phyloP scores from a whole-genome alignment of 1,140 invertebrate genomes.

The Ips nitidus region DNA sequence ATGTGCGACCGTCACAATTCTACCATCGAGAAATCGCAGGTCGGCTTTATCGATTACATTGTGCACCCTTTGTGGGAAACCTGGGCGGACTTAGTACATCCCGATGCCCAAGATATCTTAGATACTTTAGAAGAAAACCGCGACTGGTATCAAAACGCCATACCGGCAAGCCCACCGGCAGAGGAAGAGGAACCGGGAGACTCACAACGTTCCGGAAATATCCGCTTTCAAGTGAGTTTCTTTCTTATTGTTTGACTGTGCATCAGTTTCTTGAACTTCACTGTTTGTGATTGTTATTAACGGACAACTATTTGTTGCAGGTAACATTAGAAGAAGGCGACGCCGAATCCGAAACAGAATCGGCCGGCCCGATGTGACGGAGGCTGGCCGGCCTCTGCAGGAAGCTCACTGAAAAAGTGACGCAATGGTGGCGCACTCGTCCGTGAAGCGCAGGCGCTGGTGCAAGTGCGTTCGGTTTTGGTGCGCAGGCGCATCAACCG shows the following conservation, averaged over 20 bases:
- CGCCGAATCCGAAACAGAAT: slow-evolving; percentile 62
- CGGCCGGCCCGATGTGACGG: slow-evolving; percentile 80
- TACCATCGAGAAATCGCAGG: slow-evolving; percentile 97
- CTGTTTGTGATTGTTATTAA: background rate
- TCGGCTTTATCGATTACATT: slow-evolving; percentile 99
- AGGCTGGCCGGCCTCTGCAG: slow-evolving; percentile 81
- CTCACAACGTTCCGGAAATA: slow-evolving; percentile 42
- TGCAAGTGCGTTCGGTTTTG: slow-evolving; percentile 41
- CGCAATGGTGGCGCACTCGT: slow-evolving; percentile 75
- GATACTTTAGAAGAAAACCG: slow-evolving; percentile 98
- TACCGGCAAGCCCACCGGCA: slow-evolving; percentile 73
- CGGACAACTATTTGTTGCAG: slow-evolving; percentile 50
- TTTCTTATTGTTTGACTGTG: background rate
- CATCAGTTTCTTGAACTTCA: slow-evolving; percentile 34
- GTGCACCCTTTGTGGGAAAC: slow-evolving; percentile 99
- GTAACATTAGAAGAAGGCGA: slow-evolving; percentile 81
- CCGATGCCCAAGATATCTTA: slow-evolving; percentile 96
- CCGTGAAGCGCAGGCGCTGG: slow-evolving; percentile 58
- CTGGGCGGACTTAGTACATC: slow-evolving; percentile 98
- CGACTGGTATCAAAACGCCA: slow-evolving; percentile 94
- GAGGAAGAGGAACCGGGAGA: slow-evolving; percentile 51
- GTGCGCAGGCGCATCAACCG: slow-evolving; percentile 31
- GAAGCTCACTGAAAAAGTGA: slow-evolving; percentile 82
- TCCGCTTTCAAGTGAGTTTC: slow-evolving; percentile 60
- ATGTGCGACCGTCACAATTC: slow-evolving; percentile 97